Conservation (phyloP, 2,888 invertebrate species). For the Lepidonotus clava region DNA sequence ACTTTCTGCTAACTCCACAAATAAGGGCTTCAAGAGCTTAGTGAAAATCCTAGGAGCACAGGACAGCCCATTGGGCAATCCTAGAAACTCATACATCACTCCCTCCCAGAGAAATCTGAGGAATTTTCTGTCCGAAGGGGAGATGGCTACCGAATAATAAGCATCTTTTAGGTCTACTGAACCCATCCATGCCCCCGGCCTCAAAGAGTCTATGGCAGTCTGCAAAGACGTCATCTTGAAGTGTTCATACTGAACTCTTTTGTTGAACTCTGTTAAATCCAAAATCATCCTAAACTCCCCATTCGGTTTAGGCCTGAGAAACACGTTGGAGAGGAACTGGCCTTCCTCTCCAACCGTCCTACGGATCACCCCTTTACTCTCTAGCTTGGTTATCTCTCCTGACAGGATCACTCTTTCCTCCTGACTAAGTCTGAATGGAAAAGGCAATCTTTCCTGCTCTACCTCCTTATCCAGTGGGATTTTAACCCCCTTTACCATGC, state of each 20-base stretch:
- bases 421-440: neutral
- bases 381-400: neutral
- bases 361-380: neutral
- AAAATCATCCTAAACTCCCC: constrained; percentile 62
- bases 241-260: constrained; percentile 61
- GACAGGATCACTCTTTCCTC: neutral
- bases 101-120: constrained; percentile 7
- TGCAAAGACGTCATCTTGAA: constrained; percentile 66
- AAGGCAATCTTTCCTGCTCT: no score
- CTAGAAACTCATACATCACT: constrained; percentile 58
- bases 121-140: neutral
- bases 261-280: constrained; percentile 60
- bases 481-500: no score
- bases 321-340: constrained; percentile 61
- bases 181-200: neutral
- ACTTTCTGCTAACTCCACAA: no score
- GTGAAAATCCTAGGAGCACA: constrained; percentile 57
- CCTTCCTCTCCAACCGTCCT: neutral
- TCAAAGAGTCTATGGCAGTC: constrained; percentile 53
- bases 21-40: no score
- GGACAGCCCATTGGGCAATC: constrained; percentile 55
- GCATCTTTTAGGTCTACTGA: neutral
- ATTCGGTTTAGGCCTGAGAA: constrained; percentile 61
- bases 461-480: no score
- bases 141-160: neutral